Evolutionary conservation across 2,888 invertebrate species (phyloP), one percentile per base, ranked within the genome.

Genomic region (Dichetophora obliterata): DNA sequence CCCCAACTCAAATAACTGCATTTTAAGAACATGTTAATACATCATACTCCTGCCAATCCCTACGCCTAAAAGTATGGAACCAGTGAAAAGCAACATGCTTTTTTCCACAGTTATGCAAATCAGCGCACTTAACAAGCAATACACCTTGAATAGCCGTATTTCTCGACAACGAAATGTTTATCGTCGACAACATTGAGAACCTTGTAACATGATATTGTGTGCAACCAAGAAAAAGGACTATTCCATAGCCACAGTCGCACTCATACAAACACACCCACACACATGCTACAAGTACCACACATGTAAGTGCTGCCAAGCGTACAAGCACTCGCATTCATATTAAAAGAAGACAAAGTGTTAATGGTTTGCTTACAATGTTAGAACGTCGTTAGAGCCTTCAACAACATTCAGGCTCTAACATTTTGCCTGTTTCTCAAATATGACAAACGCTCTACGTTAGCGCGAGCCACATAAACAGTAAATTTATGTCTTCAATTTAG

Each of bases 291-390:
- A 37, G 16, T n/a, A 16, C 14, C 61, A 61, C 65, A 37, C 65
- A 37, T 65, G 31, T 19, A 22, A 43, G 14, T 54, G 27, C 31
- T 9, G 11, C 19, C 50, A 68, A 16, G 52, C 22, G 27, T 34
- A 19, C 19, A 31, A 43, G 19, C 27, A 57, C 19, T 16, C 57
- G 16, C 71, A 57, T 22, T 57, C 14, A n/a, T 71, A 34, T 34
- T 34, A 37, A 59, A 59, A n/a, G 22, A 69, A 37, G 43, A 43
- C 19, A 37, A 71, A 71, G 74, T 65, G 74, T 74, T 65, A 52
- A 74, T 63, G 65, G 50, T 61, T 22, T 65, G 14, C 65, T 63
- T 34, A 74, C 65, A 52, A 65, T 52, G 65, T 74, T 37, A 34
- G 37, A 59, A 34, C 3, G 48, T n/a, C 61, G 27, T 43, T 43